Conservation (phyloP, 1,140 invertebrate genomes). For the Plectrocnemia conspersa region DNA sequence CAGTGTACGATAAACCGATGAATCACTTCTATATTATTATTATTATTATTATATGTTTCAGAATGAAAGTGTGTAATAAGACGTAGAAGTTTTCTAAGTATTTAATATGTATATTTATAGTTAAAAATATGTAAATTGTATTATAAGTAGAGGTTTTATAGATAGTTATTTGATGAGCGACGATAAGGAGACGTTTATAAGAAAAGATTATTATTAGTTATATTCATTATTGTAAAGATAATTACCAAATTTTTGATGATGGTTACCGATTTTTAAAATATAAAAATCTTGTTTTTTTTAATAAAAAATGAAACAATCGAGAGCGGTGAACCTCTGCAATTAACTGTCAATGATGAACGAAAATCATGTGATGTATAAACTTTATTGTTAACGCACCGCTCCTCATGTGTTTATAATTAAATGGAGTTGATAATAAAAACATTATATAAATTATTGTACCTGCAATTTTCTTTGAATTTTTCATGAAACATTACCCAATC, state of each 20-base stretch:
- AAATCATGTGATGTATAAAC: conserved; percentile 13
- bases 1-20: not conserved
- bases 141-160: conserved; percentile 33
- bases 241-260: conserved; percentile 36
- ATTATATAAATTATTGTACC: conserved; percentile 36
- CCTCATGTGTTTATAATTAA: too few relatives aligned
- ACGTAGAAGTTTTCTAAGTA: conserved; percentile 28
- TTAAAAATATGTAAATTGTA: conserved; percentile 22
- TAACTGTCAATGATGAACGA: conserved; percentile 20
- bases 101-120: conserved; percentile 29
- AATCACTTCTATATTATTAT: not conserved
- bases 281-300: conserved; percentile 19
- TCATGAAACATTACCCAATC: not conserved
- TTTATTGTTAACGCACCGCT: conserved; percentile 4
- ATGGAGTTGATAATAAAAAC: conserved; percentile 26
- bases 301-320: conserved; percentile 10
- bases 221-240: conserved; percentile 30
- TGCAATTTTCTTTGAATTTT: conserved; percentile 17
- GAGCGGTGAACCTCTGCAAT: not conserved
- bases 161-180: conserved; percentile 30
- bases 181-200: conserved; percentile 9
- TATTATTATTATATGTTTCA: conserved; percentile 11
- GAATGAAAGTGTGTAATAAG: conserved; percentile 24
- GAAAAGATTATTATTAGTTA: conserved; percentile 6
- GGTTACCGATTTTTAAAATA: conserved; percentile 35